Percentiles rank a stretch among this genome's conserved stretches.
Evolutionary conservation across 1,140 invertebrate species (phyloP).

Genomic region (Maconellicoccus hirsutus): DNA sequence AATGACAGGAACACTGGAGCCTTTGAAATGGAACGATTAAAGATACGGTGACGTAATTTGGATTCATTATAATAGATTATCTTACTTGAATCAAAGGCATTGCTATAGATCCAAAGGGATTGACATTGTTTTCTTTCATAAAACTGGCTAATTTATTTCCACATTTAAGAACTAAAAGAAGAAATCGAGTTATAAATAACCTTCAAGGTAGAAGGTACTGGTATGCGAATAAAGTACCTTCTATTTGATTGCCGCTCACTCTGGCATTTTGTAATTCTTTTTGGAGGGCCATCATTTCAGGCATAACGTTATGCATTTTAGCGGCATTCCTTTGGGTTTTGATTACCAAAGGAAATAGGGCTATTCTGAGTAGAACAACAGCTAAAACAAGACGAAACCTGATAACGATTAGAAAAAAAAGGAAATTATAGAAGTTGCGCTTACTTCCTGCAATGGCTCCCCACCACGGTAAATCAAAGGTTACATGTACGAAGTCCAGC

Average conservation of each 20-base stretch:
- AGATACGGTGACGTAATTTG: slow-evolving; percentile 24
- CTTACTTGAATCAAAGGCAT: slow-evolving; percentile 65
- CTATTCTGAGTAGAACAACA: slow-evolving; percentile 57
- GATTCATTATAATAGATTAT: slow-evolving; percentile 14
- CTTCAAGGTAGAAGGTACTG: too few relatives aligned
- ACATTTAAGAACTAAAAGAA: slow-evolving; percentile 50
- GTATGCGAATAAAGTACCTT: slow-evolving; percentile 40
- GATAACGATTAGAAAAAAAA: too few relatives aligned
- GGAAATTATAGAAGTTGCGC: slow-evolving; percentile 9
- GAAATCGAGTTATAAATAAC: too few relatives aligned
- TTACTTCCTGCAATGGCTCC: slow-evolving; percentile 59
- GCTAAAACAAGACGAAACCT: slow-evolving; percentile 39
- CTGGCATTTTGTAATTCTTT: slow-evolving; percentile 70
- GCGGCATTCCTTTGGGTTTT: slow-evolving; percentile 61
- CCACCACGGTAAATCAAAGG: slow-evolving; percentile 79
- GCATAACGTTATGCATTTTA: slow-evolving; percentile 67
- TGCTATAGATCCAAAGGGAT: slow-evolving; percentile 67
- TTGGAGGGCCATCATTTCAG: slow-evolving; percentile 65
- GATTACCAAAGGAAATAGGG: slow-evolving; percentile 74
- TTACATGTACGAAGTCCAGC: slow-evolving; percentile 70
- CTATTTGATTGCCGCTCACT: slow-evolving; percentile 61
- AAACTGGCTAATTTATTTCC: slow-evolving; percentile 61
- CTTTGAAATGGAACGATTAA: slow-evolving; percentile 39
- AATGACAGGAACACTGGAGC: slow-evolving; percentile 82
- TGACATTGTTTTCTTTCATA: slow-evolving; percentile 69